Conservation (phyloP, 2,797 vertebrate species). For the Malacoctenus gilli region DNA sequence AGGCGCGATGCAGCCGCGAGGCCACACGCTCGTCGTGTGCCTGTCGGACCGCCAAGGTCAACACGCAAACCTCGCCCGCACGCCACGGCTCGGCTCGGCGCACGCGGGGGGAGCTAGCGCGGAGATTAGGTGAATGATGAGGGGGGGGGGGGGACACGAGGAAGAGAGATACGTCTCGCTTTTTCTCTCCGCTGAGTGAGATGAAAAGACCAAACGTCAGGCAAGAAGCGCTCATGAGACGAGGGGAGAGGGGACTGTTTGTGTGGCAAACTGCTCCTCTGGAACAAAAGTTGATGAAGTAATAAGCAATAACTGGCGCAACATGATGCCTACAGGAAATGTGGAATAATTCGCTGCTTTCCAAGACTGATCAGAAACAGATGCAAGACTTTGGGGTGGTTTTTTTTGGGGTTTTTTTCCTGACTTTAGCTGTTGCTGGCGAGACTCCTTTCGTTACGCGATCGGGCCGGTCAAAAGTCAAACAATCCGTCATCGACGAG, state of each 20-base stretch:
- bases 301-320: slow-evolving; percentile 53
- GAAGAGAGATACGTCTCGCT: not conserved
- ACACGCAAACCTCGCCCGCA: slow-evolving; percentile 40
- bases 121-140: too few species aligned
- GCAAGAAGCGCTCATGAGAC: too few species aligned
- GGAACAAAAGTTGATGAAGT: slow-evolving; percentile 41
- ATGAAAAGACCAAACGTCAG: too few species aligned
- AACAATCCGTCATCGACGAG: not conserved
- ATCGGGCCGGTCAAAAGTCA: not conserved
- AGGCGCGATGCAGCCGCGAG: slow-evolving; percentile 48
- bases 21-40: slow-evolving; percentile 63
- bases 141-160: too few species aligned
- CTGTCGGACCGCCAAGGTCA: slow-evolving; percentile 69
- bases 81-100: slow-evolving; percentile 41
- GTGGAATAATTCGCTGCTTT: slow-evolving; percentile 58
- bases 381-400: slow-evolving; percentile 48
- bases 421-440: slow-evolving; percentile 22
- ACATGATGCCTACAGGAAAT: slow-evolving; percentile 53
- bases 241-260: slow-evolving; percentile 12
- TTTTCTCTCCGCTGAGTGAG: slow-evolving; percentile 17
- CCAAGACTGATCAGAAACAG: slow-evolving; percentile 64
- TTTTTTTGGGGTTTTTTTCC: slow-evolving; percentile 13
- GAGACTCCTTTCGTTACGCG: slow-evolving; percentile 20
- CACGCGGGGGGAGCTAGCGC: too few species aligned
- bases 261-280: slow-evolving; percentile 31